phyloP scores from a whole-genome alignment of 2,113 vertebrate species.

The Menura novaehollandiae region DNA sequence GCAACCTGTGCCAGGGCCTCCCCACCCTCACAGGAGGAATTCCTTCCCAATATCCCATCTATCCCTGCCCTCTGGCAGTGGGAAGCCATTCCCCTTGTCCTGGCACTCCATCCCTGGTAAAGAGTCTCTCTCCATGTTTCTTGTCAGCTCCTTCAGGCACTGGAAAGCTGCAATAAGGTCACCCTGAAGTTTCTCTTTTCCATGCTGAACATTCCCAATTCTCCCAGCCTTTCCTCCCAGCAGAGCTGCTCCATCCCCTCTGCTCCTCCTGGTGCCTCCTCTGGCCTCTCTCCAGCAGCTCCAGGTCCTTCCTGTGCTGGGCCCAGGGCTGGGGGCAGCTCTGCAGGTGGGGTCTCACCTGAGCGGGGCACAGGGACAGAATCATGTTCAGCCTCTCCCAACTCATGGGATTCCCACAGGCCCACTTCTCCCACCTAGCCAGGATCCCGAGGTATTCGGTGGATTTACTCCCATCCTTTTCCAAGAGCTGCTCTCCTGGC shows the following conservation, averaged over 20 bases:
- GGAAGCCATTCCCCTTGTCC: not conserved
- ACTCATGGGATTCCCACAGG: not conserved
- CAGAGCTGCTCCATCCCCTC: not conserved
- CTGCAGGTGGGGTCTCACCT: not conserved
- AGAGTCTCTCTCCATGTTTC: not conserved
- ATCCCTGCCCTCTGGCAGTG: not conserved
- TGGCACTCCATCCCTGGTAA: not conserved
- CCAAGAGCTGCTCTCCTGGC: not conserved
- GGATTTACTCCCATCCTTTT: not conserved
- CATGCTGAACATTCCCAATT: not conserved
- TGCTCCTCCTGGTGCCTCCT: not conserved
- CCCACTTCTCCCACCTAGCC: not conserved
- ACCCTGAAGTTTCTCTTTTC: not conserved
- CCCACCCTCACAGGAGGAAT: accelerated
- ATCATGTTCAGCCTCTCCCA: not conserved
- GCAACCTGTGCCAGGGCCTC: not conserved
- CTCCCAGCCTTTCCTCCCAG: not conserved
- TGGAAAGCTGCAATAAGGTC: not conserved
- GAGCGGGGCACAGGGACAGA: not conserved
- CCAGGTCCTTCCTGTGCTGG: not conserved
- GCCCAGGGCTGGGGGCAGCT: not conserved
- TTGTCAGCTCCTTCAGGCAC: not conserved
- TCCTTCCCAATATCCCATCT: not conserved
- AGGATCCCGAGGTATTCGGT: accelerated
- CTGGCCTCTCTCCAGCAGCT: not conserved